Conservation (phyloP, 2,797 vertebrate species). For the Brotula barbata region DNA sequence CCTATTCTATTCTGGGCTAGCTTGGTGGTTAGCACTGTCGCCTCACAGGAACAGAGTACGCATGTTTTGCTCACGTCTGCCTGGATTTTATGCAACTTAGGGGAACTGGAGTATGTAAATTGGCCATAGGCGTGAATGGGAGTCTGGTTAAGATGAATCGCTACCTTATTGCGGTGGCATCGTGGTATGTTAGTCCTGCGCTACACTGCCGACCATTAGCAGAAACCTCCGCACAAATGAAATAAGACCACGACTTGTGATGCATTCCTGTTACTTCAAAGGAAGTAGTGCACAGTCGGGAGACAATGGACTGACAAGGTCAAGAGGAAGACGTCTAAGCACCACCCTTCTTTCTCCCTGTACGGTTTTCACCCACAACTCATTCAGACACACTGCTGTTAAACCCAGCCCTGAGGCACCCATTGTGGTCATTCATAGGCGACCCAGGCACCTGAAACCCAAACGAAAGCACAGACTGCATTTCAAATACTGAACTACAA, state of each 20-base stretch:
- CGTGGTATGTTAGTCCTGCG: too few relatives aligned
- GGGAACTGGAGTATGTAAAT: too few relatives aligned
- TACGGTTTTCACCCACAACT: conserved; percentile 4
- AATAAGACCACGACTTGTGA: conserved; percentile 16
- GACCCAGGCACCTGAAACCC: not conserved
- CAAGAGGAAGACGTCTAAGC: conserved; percentile 22
- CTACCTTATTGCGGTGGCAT: too few relatives aligned
- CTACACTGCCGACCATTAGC: too few relatives aligned
- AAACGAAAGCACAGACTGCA: not conserved
- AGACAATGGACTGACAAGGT: conserved; percentile 41
- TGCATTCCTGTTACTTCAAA: conserved; percentile 4
- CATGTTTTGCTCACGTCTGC: too few relatives aligned
- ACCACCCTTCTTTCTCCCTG: conserved; percentile 10
- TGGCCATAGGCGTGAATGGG: too few relatives aligned
- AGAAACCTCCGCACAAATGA: not conserved
- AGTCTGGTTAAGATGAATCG: too few relatives aligned
- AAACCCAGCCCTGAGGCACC: conserved; percentile 2
- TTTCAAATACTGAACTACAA: not conserved
- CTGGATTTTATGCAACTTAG: too few relatives aligned
- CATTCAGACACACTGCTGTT: not conserved
- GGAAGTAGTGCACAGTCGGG: conserved; percentile 24
- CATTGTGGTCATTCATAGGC: too few relatives aligned
- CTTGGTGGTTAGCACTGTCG: too few relatives aligned
- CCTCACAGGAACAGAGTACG: too few relatives aligned
- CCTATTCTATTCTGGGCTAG: too few relatives aligned